phyloP scores from a whole-genome alignment of 2,797 vertebrate species.

The Australoheros facetus region DNA sequence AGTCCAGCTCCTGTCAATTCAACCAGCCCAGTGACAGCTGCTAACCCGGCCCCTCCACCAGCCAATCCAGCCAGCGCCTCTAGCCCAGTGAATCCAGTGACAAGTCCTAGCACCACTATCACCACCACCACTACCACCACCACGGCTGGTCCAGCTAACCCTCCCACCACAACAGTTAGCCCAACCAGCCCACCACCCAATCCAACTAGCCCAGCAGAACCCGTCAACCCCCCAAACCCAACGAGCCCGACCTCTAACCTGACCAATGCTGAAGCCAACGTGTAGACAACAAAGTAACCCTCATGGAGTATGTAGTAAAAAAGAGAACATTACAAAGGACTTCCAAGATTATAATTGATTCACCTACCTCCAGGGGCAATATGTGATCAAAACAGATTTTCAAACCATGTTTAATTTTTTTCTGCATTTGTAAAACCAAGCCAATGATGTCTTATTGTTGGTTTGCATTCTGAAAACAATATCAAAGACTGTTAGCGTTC shows the following conservation, averaged over 20 bases:
- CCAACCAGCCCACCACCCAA: conserved; percentile 62
- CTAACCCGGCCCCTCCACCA: conserved; percentile 38
- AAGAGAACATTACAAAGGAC: conserved; percentile 92
- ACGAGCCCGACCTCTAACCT: conserved; percentile 81
- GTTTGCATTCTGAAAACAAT: conserved; percentile 76
- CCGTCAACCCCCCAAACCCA: conserved; percentile 63
- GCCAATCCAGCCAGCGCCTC: conserved; percentile 45
- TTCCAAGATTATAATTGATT: conserved; percentile 93
- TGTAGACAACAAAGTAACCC: conserved; percentile 85
- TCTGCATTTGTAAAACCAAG: conserved; percentile 77
- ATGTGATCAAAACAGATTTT: conserved; percentile 83
- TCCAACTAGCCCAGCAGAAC: conserved; percentile 62
- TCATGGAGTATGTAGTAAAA: conserved; percentile 84
- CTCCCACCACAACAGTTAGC: conserved; percentile 62
- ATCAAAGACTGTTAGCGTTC: conserved; percentile 82
- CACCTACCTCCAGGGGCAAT: conserved; percentile 98
- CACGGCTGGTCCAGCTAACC: conserved; percentile 46
- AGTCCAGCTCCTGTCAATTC: conserved; percentile 50
- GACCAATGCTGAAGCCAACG: conserved; percentile 93
- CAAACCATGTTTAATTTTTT: conserved; percentile 74
- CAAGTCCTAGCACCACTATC: conserved; percentile 52
- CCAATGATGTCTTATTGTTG: conserved; percentile 74
- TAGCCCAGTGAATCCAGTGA: conserved; percentile 63
- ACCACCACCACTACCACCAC: conserved; percentile 49
- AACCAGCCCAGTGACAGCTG: conserved; percentile 50